A percentile compares a stretch with the other conserved stretches of the same genome.
Conservation (phyloP, 2,797 vertebrate genomes). For the Sebastes taczanowskii region DNA sequence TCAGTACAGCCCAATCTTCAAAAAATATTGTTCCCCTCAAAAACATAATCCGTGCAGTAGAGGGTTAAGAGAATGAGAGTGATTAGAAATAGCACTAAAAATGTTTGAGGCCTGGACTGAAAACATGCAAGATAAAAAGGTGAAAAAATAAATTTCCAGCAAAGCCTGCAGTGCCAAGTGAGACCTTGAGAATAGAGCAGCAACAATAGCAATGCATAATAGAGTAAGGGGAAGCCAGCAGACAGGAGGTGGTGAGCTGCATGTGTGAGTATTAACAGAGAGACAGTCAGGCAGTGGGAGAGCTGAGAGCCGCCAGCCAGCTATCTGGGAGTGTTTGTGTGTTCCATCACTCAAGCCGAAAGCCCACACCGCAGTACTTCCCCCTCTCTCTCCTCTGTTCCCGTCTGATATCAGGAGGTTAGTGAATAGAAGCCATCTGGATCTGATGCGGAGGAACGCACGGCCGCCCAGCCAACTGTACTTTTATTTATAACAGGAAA, state of each 20-base stretch:
- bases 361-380: not conserved
- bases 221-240: not conserved
- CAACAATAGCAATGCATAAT: not conserved
- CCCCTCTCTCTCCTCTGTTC: slow-evolving; percentile 3
- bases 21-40: not conserved
- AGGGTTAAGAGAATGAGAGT: not conserved
- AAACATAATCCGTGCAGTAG: not conserved
- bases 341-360: slow-evolving; percentile 22
- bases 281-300: not conserved
- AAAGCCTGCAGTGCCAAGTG: not conserved
- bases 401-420: slow-evolving; percentile 36
- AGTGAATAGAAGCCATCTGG: slow-evolving; percentile 70
- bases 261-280: slow-evolving; percentile 18
- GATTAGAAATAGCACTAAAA: not conserved
- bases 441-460: slow-evolving; percentile 37
- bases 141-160: not conserved
- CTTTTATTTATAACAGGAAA: slow-evolving; percentile 68
- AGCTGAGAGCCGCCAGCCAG: slow-evolving; percentile 12
- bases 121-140: not conserved
- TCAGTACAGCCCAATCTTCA: not conserved
- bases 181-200: not conserved
- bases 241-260: slow-evolving; percentile 7
- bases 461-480: slow-evolving; percentile 43
- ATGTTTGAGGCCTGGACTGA: not conserved
- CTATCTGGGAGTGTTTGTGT: not conserved